Evolutionary conservation across 2,113 vertebrate species (phyloP), one percentile per base, ranked within the genome.

Genomic region (Rhadina sibilatrix): DNA sequence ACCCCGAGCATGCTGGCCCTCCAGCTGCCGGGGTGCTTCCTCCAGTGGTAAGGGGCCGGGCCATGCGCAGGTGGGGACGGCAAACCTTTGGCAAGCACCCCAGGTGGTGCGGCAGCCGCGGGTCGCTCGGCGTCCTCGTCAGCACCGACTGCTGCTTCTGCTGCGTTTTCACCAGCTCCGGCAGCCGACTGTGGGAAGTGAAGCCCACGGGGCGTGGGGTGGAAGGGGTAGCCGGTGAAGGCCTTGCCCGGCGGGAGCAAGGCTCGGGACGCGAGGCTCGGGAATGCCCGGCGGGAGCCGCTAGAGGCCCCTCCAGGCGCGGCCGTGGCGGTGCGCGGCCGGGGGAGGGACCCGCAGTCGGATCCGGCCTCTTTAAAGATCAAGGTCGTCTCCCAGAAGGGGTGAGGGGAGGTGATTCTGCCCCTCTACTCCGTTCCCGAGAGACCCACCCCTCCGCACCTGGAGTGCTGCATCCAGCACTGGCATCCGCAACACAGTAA

Each of bases 161-260:
- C 42, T 9, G 28, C 5, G 2, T 37, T 54, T 49, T 37, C 52
- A n/a, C 4, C 11, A 3, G 0, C 44, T 15, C 24, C 6, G 8
- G 56, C 47, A 23, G 31, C 10, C 22, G 5, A 2, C 15, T 47
- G 1, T 4, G 52, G 59, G 30, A 13, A 17, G 71, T 0, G 5
- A 13, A 50, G 35, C 5, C 5, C 35, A 0, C 1, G 65, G 37
- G 13, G 3, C 17, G 42, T 42, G 42, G 42, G 33, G 21, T 15
- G 63, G 6, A 14, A 2, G 8, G 11, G 64, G 35, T 5, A 3
- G 8, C 5, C 30, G 0, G 15, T 0, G 10, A 3, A 3, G 0
- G 6, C 4, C 8, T 2, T 31, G 15, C 8, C 12, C n/a, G n/a
- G n/a, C n/a, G n/a, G n/a, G n/a, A n/a, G n/a, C n/a, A n/a, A n/a